These are phyloP conservation scores for Eupithecia inturbata DNA, from an alignment of 2,888 invertebrate species.

Conservation along the genomic window DNA sequence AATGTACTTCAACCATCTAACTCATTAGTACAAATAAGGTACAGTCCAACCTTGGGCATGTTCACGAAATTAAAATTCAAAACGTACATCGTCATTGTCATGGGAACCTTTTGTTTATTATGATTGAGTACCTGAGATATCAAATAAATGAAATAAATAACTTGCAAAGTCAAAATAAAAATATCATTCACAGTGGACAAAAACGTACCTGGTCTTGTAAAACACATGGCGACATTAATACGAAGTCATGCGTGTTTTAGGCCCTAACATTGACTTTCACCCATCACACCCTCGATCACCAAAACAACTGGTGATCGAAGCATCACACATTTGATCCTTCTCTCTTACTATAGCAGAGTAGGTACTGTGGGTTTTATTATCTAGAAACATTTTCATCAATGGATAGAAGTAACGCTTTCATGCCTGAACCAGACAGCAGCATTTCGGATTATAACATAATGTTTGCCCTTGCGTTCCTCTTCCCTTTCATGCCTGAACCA, in stretches of 20 bases:
- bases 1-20: background rate
- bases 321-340: background rate
- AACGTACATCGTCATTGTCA: slow-evolving; percentile 21
- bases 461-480: background rate
- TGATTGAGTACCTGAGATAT: slow-evolving; percentile 3
- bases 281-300: too few species aligned
- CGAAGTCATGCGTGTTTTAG: background rate
- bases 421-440: background rate
- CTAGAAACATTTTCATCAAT: background rate
- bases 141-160: background rate
- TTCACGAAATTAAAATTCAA: slow-evolving; percentile 27
- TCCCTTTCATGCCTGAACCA: background rate
- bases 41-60: slow-evolving; percentile 19
- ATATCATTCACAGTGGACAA: background rate
- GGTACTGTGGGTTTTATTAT: background rate
- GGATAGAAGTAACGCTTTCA: background rate
- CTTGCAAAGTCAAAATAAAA: background rate
- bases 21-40: slow-evolving; percentile 6
- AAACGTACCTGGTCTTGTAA: background rate
- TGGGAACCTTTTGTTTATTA: slow-evolving; percentile 23
- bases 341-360: background rate
- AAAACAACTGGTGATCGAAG: too few species aligned
- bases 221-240: background rate
- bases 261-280: background rate
- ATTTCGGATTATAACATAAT: too few species aligned